Conservation (phyloP, 2,113 vertebrate genomes). For the Lonchura striata region DNA sequence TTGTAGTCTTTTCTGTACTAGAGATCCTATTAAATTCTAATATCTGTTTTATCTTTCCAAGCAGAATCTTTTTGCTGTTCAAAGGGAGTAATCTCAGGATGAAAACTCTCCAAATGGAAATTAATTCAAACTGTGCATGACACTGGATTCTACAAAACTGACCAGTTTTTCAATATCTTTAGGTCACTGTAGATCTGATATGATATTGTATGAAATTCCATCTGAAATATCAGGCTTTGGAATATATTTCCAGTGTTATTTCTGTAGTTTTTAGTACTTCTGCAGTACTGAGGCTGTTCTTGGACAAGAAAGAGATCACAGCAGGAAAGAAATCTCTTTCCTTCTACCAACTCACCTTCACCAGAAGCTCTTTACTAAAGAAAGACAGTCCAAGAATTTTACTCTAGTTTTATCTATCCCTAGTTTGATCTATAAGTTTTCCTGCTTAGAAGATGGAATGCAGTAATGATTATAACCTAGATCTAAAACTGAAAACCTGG, state of each 20-base stretch:
- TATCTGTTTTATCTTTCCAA: not conserved
- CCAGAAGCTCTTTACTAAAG: not conserved
- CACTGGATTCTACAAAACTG: not conserved
- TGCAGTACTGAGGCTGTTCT: not conserved
- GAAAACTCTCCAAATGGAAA: slow-evolving; percentile 5
- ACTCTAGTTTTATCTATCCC: not conserved
- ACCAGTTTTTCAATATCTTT: not conserved
- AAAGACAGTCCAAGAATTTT: not conserved
- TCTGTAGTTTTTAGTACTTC: not conserved
- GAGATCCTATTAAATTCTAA: not conserved
- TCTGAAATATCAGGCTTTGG: not conserved
- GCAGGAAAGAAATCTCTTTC: not conserved
- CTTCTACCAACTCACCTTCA: not conserved
- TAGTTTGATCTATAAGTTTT: not conserved
- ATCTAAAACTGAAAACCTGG: not conserved
- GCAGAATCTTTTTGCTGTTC: not conserved
- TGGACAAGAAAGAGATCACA: not conserved
- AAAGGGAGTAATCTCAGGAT: not conserved
- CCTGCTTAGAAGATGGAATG: not conserved
- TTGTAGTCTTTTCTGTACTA: not conserved
- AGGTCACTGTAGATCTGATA: not conserved
- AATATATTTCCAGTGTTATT: not conserved
- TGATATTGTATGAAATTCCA: not conserved
- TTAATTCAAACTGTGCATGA: not conserved
- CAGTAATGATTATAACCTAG: not conserved